Conservation (phyloP, 2,113 vertebrate species). For the Pachypanchax playfairii region DNA sequence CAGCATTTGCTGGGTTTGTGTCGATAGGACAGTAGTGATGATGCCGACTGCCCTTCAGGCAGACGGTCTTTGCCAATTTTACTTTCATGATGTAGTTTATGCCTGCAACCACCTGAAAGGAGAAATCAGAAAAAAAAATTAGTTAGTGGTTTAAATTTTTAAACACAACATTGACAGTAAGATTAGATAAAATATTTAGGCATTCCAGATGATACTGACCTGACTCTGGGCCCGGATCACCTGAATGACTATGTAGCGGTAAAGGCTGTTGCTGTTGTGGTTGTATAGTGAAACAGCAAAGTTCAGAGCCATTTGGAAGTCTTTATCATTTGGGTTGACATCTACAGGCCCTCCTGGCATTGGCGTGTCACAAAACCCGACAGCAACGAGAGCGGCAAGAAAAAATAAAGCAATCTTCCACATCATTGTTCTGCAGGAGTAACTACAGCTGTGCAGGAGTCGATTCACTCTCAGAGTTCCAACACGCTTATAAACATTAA, state of each 20-base stretch:
- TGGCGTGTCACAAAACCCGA: rapidly evolving
- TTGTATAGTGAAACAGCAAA: constrained; percentile 85
- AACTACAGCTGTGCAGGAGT: neutral
- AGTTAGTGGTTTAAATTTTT: neutral
- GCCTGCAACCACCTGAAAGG: neutral
- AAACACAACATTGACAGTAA: neutral
- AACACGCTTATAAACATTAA: neutral
- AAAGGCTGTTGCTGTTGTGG: constrained; percentile 78
- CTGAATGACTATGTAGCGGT: constrained; percentile 51
- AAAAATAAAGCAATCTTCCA: constrained; percentile 9
- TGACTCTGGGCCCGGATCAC: constrained; percentile 75
- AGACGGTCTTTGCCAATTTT: neutral
- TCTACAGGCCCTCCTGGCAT: too few relatives aligned
- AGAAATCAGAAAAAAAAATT: too few relatives aligned
- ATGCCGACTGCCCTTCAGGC: neutral
- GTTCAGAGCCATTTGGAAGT: constrained; percentile 63
- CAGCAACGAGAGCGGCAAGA: constrained; percentile 39
- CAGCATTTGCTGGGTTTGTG: too few relatives aligned
- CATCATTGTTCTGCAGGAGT: neutral
- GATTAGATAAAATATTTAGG: too few relatives aligned
- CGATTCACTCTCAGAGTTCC: rapidly evolving
- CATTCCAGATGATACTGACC: too few relatives aligned
- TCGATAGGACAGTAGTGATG: neutral
- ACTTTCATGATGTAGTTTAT: neutral
- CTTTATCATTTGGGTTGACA: neutral